A percentile compares a stretch with the other conserved stretches of the same genome.
Evolutionary conservation across 2,113 vertebrate genomes (phyloP).

Genomic region (Pelecanoides urinatrix): DNA sequence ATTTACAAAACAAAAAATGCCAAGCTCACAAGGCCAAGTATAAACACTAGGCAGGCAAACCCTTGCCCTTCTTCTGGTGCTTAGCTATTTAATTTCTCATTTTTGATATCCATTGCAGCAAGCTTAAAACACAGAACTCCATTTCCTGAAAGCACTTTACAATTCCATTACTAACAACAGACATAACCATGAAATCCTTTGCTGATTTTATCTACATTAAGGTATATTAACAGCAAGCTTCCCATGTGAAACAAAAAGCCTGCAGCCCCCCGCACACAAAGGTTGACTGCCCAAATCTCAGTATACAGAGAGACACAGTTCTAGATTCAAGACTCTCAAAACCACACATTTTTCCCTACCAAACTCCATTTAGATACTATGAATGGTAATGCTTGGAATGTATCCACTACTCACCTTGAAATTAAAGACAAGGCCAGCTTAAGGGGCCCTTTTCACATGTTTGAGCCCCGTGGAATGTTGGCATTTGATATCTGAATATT

Average conservation of each 20-base stretch:
- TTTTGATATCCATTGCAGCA: background rate
- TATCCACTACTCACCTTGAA: background rate
- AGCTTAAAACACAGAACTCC: background rate
- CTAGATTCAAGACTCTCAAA: background rate
- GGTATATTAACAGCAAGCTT: background rate
- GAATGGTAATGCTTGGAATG: too few species aligned
- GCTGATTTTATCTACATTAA: background rate
- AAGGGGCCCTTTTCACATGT: too few species aligned
- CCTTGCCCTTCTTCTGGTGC: background rate
- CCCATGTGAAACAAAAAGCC: background rate
- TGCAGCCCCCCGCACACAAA: accelerated
- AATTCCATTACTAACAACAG: background rate
- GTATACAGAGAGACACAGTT: accelerated
- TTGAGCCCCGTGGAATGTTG: accelerated
- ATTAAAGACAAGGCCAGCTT: background rate
- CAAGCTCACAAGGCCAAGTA: background rate
- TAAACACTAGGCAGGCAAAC: background rate
- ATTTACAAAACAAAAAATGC: background rate
- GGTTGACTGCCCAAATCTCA: background rate
- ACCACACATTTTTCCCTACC: background rate
- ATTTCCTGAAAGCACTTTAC: background rate
- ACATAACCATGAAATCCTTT: background rate
- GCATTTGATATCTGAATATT: background rate
- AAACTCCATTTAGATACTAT: background rate
- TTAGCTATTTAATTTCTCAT: background rate